Evolutionary conservation across 2,113 vertebrate species (phyloP).

Genomic region (Crotalus viridis): DNA sequence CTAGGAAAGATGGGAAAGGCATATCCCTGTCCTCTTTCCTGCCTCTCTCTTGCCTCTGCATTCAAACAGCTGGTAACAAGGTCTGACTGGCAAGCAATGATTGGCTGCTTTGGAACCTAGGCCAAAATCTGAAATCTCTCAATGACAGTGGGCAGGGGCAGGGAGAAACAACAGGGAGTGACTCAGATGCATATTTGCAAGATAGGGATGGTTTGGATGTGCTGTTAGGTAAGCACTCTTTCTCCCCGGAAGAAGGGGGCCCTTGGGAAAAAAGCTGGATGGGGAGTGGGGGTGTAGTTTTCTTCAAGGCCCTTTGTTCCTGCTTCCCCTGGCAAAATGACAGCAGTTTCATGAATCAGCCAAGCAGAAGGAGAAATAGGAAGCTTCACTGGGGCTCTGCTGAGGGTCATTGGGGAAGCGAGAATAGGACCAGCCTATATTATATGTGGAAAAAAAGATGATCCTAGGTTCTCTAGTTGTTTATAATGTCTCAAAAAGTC

Average conservation of each 20-base stretch:
- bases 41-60: background rate
- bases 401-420: background rate
- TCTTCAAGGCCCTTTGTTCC: background rate
- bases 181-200: background rate
- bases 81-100: background rate
- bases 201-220: background rate
- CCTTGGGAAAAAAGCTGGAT: background rate
- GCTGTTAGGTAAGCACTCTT: background rate
- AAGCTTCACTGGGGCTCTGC: background rate
- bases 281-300: background rate
- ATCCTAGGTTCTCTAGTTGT: background rate
- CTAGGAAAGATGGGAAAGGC: background rate
- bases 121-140: background rate
- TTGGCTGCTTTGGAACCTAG: background rate
- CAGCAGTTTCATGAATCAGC: background rate
- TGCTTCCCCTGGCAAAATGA: background rate
- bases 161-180: background rate
- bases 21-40: background rate
- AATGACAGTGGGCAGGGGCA: background rate
- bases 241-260: background rate
- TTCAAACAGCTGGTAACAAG: background rate
- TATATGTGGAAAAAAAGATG: background rate
- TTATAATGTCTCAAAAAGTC: background rate
- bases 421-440: background rate
- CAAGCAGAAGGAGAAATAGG: background rate